Evolutionary conservation across 2,113 vertebrate species (phyloP).

Genomic region (Haemorhous mexicanus): DNA sequence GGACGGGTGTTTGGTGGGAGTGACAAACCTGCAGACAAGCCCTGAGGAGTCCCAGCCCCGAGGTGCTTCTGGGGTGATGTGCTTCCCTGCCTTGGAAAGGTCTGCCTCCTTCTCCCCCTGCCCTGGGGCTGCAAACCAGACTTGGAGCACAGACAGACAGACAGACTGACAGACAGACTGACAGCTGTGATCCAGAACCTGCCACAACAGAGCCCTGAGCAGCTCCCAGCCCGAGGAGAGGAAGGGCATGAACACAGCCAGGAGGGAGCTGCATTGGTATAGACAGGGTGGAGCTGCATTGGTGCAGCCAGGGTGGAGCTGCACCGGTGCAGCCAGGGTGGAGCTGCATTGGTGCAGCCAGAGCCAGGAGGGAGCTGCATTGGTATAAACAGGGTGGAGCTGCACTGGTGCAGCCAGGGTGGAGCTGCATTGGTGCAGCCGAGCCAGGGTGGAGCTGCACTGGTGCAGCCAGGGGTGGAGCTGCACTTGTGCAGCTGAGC

Average conservation of each 20-base stretch:
- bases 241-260: not conserved
- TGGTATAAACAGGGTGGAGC: too few relatives aligned
- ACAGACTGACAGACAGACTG: too few relatives aligned
- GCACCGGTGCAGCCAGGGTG: too few relatives aligned
- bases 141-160: too few relatives aligned
- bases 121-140: not conserved
- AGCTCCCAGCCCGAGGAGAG: not conserved
- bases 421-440: too few relatives aligned
- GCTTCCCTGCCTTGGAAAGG: not conserved
- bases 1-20: not conserved
- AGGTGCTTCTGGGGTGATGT: not conserved
- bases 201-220: not conserved
- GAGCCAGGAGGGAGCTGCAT: too few relatives aligned
- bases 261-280: not conserved
- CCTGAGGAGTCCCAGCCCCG: accelerated
- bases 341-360: too few relatives aligned
- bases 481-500: too few relatives aligned
- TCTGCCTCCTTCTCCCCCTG: not conserved
- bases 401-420: too few relatives aligned
- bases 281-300: not conserved
- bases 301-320: not conserved
- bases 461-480: too few relatives aligned
- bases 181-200: not conserved
- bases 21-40: accelerated
- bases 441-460: too few relatives aligned